Evolutionary conservation across 2,797 vertebrate genomes (phyloP).

Genomic region (Cetoscarus ocellatus): DNA sequence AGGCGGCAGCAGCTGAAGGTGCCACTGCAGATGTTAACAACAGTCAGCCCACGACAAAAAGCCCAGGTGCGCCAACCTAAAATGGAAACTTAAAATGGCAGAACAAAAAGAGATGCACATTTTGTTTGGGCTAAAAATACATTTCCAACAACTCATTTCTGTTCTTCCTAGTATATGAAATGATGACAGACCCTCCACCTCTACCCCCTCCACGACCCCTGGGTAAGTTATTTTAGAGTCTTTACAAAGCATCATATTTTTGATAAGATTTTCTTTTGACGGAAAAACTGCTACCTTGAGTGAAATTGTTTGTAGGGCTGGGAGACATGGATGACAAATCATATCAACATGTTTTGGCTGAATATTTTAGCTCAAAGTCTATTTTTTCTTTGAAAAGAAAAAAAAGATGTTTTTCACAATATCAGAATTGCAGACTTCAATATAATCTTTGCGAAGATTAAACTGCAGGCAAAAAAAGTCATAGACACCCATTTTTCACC

Average conservation of each 20-base stretch:
- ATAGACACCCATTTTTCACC: too few species aligned
- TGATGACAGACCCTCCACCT: slow-evolving; percentile 26
- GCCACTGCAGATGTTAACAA: neutral
- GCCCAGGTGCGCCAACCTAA: slow-evolving; percentile 37
- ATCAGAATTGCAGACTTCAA: too few species aligned
- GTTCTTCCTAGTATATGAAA: slow-evolving; percentile 53
- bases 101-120: too few species aligned
- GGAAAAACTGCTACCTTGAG: neutral
- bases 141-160: too few species aligned
- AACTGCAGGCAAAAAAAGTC: too few species aligned
- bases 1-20: neutral
- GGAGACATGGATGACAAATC: too few species aligned
- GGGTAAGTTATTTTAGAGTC: slow-evolving; percentile 34
- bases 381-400: too few species aligned
- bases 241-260: neutral
- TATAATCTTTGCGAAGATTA: too few species aligned
- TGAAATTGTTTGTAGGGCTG: neutral
- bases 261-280: neutral
- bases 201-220: slow-evolving; percentile 32
- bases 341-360: too few species aligned
- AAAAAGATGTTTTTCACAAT: too few species aligned
- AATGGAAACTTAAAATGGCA: too few species aligned
- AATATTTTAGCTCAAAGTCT: too few species aligned
- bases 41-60: slow-evolving; percentile 19
- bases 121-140: neutral